Percentiles rank a stretch among this genome's conserved stretches.
Conservation (phyloP, 2,888 invertebrate species). For the Drosophila mercatorum region DNA sequence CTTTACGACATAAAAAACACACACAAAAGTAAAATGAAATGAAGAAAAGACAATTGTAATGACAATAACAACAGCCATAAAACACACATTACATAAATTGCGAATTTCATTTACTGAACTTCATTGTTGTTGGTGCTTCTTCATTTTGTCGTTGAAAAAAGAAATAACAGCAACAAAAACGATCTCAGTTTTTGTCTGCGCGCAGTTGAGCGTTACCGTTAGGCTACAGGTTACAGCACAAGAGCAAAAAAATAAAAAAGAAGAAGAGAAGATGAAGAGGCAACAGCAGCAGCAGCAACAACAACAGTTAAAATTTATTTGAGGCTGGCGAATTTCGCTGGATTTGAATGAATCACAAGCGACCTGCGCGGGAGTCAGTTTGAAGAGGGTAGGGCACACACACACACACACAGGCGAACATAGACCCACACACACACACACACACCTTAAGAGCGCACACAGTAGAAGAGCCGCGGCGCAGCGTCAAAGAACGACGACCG, state of each 20-base stretch:
- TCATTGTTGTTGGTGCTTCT: slow-evolving; percentile 24
- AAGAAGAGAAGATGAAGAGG: slow-evolving; percentile 6
- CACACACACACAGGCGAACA: slow-evolving; percentile 11
- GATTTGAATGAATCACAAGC: slow-evolving; percentile 50
- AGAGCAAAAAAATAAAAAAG: slow-evolving; percentile 31
- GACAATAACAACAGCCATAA: slow-evolving; percentile 27
- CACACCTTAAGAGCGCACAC: slow-evolving; percentile 32
- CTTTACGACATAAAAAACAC: slow-evolving; percentile 5
- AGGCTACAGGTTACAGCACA: slow-evolving; percentile 63
- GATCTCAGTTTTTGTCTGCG: slow-evolving; percentile 20
- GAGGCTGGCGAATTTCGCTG: slow-evolving; percentile 43
- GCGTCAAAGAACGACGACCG: slow-evolving; percentile 22
- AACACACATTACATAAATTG: slow-evolving; percentile 73
- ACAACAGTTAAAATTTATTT: slow-evolving; percentile 33
- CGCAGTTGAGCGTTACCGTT: slow-evolving; percentile 70
- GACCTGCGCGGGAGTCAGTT: slow-evolving; percentile 27
- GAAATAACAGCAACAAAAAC: slow-evolving; percentile 22
- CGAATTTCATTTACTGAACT: slow-evolving; percentile 65
- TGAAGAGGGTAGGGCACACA: slow-evolving; percentile 9
- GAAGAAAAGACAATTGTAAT: slow-evolving; percentile 10
- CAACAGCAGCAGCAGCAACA: slow-evolving; percentile 16
- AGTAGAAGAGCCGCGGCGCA: slow-evolving; percentile 16
- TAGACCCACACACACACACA: background rate
- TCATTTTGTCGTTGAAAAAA: slow-evolving; percentile 42
- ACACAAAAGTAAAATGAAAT: slow-evolving; percentile 7